Base-by-base conservation (phyloP, 2,888 invertebrate genomes). In the Caenorhabditis parvicauda region DNA sequence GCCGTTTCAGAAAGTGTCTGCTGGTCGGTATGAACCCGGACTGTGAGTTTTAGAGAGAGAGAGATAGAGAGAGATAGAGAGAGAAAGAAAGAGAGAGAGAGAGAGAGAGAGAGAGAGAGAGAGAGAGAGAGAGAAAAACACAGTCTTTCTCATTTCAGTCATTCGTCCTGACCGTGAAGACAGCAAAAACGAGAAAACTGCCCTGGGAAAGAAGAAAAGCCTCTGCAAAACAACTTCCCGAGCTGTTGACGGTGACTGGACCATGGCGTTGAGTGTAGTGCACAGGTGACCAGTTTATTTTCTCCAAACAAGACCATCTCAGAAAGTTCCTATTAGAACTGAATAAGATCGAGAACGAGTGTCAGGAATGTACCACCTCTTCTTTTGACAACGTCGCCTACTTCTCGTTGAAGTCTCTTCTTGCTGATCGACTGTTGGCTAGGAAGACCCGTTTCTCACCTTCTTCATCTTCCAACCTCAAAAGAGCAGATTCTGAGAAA, bases 21-120 rank as follows among this genome's bases (percentile, higher is more conserved):
- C 62, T 70, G 28, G 76, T 74, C 28, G 77, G 77, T 39, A 77
- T 77, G 77, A 75, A 77, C 54, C 76, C 76, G 1, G 75, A 76
- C 53, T 67, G 74, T 76, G 48, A 44, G 62, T 59, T 48, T 32
- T 38, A 24, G 14, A 49, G 12, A 39, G 17, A 38, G 12, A 27
- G 7, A 21, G 24, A 22, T 5, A 24, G 28, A n/a, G 17, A n/a
- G n/a, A n/a, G 75, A 76, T 54, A 66, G 74, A 75, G 48, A 44
- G 62, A 57, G 45, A 27, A 28, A 24, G 14, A 49, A 19, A 39
- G 17, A 38, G 12, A 27, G 7, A 21, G 24, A 22, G 3, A 24
- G 28, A n/a, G 21, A 38, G 5, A 19, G 17, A 6, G 4, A 17
- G 3, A 38, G 21, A 21, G 21, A 38, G 38, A 14, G 7, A 41